These are phyloP conservation scores for Seira sanloemensis DNA, from an alignment of 2,888 invertebrate genomes.

Conservation along the genomic window DNA sequence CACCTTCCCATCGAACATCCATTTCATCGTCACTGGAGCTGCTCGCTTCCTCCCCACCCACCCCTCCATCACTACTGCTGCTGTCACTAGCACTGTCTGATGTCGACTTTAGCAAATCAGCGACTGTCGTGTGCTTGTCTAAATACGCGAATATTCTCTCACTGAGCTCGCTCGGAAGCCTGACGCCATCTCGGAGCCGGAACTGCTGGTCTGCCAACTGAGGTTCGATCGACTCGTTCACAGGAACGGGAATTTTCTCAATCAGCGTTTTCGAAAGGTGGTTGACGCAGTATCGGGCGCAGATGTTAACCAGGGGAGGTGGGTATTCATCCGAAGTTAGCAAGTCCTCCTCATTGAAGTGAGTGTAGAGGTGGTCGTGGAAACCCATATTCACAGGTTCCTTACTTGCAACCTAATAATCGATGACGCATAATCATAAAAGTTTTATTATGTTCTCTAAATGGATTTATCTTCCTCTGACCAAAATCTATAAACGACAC, in stretches of 20 bases:
- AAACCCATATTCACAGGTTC: too few species aligned
- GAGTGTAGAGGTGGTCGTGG: constrained; percentile 54
- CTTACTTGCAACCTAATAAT: too few species aligned
- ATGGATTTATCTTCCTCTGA: too few species aligned
- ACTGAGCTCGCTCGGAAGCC: constrained; percentile 84
- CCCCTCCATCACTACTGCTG: neutral
- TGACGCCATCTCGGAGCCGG: constrained; percentile 80
- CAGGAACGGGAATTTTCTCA: constrained; percentile 75
- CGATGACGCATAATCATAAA: too few species aligned
- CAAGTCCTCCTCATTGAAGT: constrained; percentile 54
- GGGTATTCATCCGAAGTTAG: constrained; percentile 46
- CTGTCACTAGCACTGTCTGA: constrained; percentile 21
- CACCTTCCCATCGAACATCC: constrained; percentile 24
- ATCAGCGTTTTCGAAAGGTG: constrained; percentile 81
- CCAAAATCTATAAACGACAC: too few species aligned
- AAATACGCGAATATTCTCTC: constrained; percentile 81
- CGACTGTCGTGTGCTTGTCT: constrained; percentile 51
- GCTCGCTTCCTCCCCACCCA: too few species aligned
- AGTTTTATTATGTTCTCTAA: too few species aligned
- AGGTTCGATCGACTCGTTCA: constrained; percentile 29
- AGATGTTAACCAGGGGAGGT: constrained; percentile 77
- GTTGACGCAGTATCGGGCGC: constrained; percentile 78
- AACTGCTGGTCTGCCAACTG: constrained; percentile 76
- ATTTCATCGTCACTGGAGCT: constrained; percentile 22
- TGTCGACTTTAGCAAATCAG: constrained; percentile 22